Evolutionary conservation across 2,113 vertebrate genomes (phyloP), one percentile per base, ranked within the genome.

Genomic region (Amphiprion percula): DNA sequence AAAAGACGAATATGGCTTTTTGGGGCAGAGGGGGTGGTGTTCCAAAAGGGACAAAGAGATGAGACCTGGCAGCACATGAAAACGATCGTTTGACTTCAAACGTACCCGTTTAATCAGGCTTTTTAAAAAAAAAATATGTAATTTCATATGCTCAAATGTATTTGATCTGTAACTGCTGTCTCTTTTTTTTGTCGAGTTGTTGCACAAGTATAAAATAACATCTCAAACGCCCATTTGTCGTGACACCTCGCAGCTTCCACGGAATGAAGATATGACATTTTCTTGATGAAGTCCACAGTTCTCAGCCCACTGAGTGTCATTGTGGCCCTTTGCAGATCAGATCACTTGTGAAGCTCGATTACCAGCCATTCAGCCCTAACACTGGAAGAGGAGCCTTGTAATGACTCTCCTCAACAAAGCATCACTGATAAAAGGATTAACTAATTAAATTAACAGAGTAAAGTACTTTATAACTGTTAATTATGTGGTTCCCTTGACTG

Each of bases 381-480:
- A 63, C 49, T 75, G 73, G 86, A 90, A 91, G 87, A 92, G 83
- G 66, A 82, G 76, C 79, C 86, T 71, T 80, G 85, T 92, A 93
- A 94, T 91, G 90, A 87, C 74, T 84, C 87, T 74, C 84, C 86
- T 81, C 85, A 90, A 91, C 91, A 93, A 92, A 92, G 90, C 90
- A 92, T 93, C 81, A 83, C 91, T 90, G 93, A 94, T 92, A 94
- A 95, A 95, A 93, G 92, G 93, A 94, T 94, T 94, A 94, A 93
- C 90, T 95, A 95, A 95, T 95, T 94, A 85, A 95, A 94, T 95
- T 95, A 94, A 94, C 88, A 83, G 93, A 94, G 85, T 90, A 92
- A 95, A 94, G 93, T 95, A 93, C 92, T 94, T 95, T 94, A 94
- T 94, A 94, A 93, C 93, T 93, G 93, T 94, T 95, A 95, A 95